These are phyloP conservation scores for Plectropomus leopardus DNA, from an alignment of 2,113 vertebrate genomes.

Conservation along the genomic window DNA sequence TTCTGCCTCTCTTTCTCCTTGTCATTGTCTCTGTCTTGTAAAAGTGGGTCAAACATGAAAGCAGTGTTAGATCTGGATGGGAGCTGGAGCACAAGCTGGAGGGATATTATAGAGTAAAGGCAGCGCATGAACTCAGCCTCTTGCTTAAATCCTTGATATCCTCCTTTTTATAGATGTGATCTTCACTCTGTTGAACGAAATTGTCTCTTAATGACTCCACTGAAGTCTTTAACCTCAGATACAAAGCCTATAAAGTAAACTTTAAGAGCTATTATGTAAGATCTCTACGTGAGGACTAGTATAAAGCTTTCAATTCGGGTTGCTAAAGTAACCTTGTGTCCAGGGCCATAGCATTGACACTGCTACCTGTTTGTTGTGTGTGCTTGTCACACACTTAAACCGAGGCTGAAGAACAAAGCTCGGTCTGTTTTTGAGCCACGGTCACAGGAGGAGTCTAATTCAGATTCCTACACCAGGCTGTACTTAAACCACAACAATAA, in stretches of 20 bases:
- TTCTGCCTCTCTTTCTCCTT: constrained; percentile 38
- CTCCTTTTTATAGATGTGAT: constrained; percentile 25
- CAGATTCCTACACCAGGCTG: constrained; percentile 13
- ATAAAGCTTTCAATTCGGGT: neutral
- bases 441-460: neutral
- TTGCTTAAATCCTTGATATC: constrained; percentile 18
- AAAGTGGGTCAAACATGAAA: constrained; percentile 80
- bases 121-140: constrained; percentile 19
- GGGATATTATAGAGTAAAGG: constrained; percentile 28
- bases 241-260: neutral
- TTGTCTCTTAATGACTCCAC: neutral
- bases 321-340: constrained; percentile 25
- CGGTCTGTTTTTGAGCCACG: constrained; percentile 26
- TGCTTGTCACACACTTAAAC: constrained; percentile 24
- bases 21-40: constrained; percentile 49
- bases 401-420: constrained; percentile 59
- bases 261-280: neutral
- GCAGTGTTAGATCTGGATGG: constrained; percentile 57
- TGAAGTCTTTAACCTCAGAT: constrained; percentile 12
- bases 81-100: constrained; percentile 53
- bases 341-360: neutral
- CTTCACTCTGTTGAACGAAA: neutral
- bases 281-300: neutral
- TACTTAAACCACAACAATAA: constrained; percentile 33
- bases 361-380: constrained; percentile 33